Conservation (phyloP, 2,113 vertebrate species). For the Suncus etruscus region DNA sequence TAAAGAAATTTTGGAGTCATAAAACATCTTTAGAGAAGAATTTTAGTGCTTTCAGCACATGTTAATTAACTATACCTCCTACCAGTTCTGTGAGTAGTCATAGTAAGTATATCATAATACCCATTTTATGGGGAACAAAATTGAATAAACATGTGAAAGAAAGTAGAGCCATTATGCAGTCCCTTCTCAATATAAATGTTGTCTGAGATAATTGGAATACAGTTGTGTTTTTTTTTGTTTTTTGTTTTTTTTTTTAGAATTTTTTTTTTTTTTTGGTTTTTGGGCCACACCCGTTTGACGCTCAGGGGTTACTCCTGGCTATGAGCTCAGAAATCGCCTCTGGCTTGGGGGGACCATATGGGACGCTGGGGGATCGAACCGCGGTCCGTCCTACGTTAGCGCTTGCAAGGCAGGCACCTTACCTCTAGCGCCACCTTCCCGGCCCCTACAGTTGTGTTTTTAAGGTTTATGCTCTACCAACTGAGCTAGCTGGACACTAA, state of each 20-base stretch:
- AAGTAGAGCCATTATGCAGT: not conserved
- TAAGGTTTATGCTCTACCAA: too few relatives aligned
- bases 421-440: too few relatives aligned
- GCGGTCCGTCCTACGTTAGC: too few relatives aligned
- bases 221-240: not conserved
- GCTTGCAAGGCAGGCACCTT: too few relatives aligned
- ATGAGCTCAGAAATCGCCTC: too few relatives aligned
- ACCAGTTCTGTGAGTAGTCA: constrained; percentile 6
- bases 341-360: too few relatives aligned
- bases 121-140: constrained; percentile 52
- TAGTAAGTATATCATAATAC: constrained; percentile 37
- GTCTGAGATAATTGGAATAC: not conserved
- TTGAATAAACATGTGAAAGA: constrained; percentile 49
- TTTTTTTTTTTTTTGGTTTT: too few relatives aligned
- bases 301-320: too few relatives aligned
- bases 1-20: constrained; percentile 32
- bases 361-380: too few relatives aligned
- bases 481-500: too few relatives aligned
- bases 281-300: too few relatives aligned
- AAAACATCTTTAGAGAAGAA: constrained; percentile 54
- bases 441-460: not conserved
- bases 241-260: too few relatives aligned
- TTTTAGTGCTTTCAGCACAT: constrained; percentile 56
- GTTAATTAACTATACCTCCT: constrained; percentile 67
- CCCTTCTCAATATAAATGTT: constrained; percentile 14